Evolutionary conservation across 1,140 invertebrate species (phyloP).

Genomic region (Drosophila athabasca): DNA sequence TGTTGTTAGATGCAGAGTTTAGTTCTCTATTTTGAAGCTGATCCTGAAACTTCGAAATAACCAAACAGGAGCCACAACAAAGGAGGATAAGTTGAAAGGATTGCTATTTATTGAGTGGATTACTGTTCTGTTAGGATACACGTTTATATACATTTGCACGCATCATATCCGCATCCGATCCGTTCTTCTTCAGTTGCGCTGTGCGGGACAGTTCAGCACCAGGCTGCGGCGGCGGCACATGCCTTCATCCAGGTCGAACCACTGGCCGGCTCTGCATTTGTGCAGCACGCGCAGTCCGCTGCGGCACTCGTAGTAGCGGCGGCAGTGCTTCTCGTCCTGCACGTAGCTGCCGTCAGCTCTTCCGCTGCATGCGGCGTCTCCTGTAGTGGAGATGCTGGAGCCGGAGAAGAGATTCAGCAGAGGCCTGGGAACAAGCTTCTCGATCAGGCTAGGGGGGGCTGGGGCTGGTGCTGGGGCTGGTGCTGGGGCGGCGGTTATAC

Average conservation of each 20-base stretch:
- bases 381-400: not conserved
- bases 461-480: not conserved
- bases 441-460: not conserved
- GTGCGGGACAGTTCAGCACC: slow-evolving; percentile 52
- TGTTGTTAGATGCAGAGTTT: no score
- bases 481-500: not conserved
- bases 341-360: slow-evolving; percentile 44
- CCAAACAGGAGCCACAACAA: no score
- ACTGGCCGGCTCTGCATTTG: slow-evolving; percentile 43
- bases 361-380: slow-evolving; percentile 14
- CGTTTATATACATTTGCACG: slow-evolving; percentile 7
- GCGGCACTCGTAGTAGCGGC: slow-evolving; percentile 49
- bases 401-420: slow-evolving; percentile 10
- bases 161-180: not conserved
- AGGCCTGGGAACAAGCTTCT: slow-evolving; percentile 4
- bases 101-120: slow-evolving; percentile 41
- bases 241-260: slow-evolving; percentile 52
- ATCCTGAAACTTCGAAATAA: no score
- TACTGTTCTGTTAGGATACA: slow-evolving; percentile 42
- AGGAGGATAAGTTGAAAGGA: not conserved
- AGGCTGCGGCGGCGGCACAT: slow-evolving; percentile 36
- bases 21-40: no score
- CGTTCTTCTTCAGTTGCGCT: slow-evolving; percentile 42
- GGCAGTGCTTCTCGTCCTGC: slow-evolving; percentile 46
- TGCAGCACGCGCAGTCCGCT: slow-evolving; percentile 27